Evolutionary conservation across 2,113 vertebrate species (phyloP), one percentile per base, ranked within the genome.

Genomic region (Taurulus bubalis): DNA sequence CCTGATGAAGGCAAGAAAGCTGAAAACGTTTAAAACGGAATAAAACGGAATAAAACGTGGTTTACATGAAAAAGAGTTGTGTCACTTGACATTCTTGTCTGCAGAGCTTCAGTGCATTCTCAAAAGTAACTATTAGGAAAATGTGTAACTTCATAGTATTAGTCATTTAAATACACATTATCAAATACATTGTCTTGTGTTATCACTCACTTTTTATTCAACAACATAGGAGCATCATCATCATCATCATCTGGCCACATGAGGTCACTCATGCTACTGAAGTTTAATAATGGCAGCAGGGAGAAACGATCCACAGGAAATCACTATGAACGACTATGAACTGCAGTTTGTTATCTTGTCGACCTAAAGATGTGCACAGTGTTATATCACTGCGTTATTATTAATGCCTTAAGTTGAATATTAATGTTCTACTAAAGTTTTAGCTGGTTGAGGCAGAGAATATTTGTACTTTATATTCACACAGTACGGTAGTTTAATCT

Each of bases 1-100:
- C 71, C 80, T 72, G 84, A 86, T 84, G 4, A 69, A 65, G 63
- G 12, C 2, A 8, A 83, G 75, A 80, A 80, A 63, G 47, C 40
- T 14, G 28, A 14, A 59, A 47, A 36, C 2, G 0, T 77, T 24
- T 34, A 20, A 10, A n/a, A n/a, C n/a, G 18, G 60, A 64, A 28
- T 55, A n/a, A 51, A 38, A 65, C 16, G 18, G 60, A 64, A 28
- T 55, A n/a, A 51, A 38, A 65, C 16, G 10, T 36, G 22, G 6
- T 38, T 49, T 2, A 24, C 16, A 22, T 20, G 3, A 30, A n/a
- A 49, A 24, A 51, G n/a, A 75, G n/a, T 71, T 40, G 14, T 56
- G n/a, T 8, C 7, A 59, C 26, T 72, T 58, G 16, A 40, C 15
- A 58, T 20, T 14, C 26, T 60, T 24, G 2, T 63, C 22, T 63